Evolutionary conservation across 2,797 vertebrate genomes (phyloP).

Genomic region (Anguilla anguilla): DNA sequence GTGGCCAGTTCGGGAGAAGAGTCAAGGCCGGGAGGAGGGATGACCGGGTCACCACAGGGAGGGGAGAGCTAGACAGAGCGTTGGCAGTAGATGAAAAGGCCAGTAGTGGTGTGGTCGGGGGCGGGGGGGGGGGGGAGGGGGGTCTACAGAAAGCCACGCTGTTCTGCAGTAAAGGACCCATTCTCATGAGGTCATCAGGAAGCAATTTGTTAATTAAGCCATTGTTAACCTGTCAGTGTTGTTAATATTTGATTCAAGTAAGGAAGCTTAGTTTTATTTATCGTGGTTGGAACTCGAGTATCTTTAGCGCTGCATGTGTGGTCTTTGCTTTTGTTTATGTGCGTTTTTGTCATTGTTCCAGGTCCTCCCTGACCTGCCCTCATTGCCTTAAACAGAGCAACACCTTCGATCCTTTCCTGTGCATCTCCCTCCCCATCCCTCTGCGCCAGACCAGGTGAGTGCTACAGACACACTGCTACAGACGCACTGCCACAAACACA

Average conservation of each 20-base stretch:
- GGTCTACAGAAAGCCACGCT: not conserved
- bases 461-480: not conserved
- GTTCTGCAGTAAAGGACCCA: not conserved
- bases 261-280: not conserved
- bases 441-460: constrained; percentile 87
- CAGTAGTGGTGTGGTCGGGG: not conserved
- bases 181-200: not conserved
- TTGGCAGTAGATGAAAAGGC: not conserved
- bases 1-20: no score
- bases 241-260: not conserved
- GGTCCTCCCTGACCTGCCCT: constrained; percentile 92
- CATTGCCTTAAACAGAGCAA: constrained; percentile 95
- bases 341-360: constrained; percentile 54
- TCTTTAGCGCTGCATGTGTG: not conserved
- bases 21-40: no score
- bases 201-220: not conserved
- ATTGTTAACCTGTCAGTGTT: not conserved
- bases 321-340: not conserved
- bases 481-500: not conserved
- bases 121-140: not conserved
- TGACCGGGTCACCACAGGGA: not conserved
- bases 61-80: not conserved
- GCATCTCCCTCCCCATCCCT: constrained; percentile 91
- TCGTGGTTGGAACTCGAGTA: not conserved
- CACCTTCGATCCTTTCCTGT: constrained; percentile 92